Percentiles rank a stretch among this genome's conserved stretches.
phyloP scores from a whole-genome alignment of 2,888 invertebrate species.

The Brenthis ino region DNA sequence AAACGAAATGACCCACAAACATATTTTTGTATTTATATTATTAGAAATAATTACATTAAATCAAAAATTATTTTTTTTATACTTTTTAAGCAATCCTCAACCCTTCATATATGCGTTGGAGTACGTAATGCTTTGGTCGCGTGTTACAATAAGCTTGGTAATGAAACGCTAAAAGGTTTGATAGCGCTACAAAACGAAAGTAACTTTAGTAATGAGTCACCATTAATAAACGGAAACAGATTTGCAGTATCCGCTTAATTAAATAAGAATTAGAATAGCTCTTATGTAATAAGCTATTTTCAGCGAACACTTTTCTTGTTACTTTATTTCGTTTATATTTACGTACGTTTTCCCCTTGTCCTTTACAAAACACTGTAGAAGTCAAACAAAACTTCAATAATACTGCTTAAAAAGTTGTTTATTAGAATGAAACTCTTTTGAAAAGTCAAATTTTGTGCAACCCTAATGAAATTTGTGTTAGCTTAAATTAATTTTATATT shows the following conservation, averaged over 20 bases:
- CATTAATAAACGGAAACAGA: slow-evolving; percentile 26
- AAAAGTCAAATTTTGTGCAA: no score
- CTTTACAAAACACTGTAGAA: no score
- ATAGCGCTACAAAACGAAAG: slow-evolving; percentile 39
- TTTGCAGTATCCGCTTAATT: slow-evolving; percentile 24
- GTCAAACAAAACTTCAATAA: no score
- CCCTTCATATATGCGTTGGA: neutral
- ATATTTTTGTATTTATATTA: no score
- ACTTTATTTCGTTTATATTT: neutral
- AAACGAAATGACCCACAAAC: no score
- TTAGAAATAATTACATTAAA: no score
- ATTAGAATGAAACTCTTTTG: no score
- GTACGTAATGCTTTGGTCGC: slow-evolving; percentile 44
- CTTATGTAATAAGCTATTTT: neutral
- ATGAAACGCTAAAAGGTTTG: slow-evolving; percentile 45
- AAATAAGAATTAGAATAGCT: slow-evolving; percentile 2
- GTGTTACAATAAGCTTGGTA: slow-evolving; percentile 36
- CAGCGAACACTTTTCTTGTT: neutral
- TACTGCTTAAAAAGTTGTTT: no score
- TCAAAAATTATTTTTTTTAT: no score
- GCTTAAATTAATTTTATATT: no score
- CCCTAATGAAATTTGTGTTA: no score
- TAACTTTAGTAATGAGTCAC: slow-evolving; percentile 41
- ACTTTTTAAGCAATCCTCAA: slow-evolving; percentile 9
- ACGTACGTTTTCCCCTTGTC: neutral